phyloP scores from a whole-genome alignment of 2,113 vertebrate species.

The Gobiocypris rarus region DNA sequence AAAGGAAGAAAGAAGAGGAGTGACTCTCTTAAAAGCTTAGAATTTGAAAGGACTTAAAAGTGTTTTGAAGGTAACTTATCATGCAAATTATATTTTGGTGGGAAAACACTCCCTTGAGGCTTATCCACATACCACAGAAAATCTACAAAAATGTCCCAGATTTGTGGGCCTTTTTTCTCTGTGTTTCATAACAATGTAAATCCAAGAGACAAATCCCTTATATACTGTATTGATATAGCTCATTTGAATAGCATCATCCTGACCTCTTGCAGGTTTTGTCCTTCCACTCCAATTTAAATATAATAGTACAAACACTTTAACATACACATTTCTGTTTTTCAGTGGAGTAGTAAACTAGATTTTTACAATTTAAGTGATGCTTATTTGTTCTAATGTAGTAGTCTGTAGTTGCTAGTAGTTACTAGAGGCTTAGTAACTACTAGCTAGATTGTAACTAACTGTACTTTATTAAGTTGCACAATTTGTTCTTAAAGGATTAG shows the following conservation, averaged over 20 bases:
- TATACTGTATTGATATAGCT: background rate
- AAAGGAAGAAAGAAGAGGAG: slow-evolving; percentile 4
- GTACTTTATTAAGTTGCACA: too few relatives aligned
- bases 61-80: slow-evolving; percentile 6
- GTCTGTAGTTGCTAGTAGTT: too few relatives aligned
- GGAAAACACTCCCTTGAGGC: background rate
- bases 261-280: background rate
- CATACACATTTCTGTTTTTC: background rate
- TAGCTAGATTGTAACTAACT: too few relatives aligned
- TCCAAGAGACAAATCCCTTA: background rate
- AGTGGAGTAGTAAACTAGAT: too few relatives aligned
- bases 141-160: background rate
- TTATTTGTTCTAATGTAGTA: background rate
- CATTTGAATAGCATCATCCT: background rate
- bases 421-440: too few relatives aligned
- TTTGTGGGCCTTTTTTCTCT: background rate
- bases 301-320: background rate
- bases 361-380: background rate
- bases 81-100: background rate
- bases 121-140: background rate
- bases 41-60: slow-evolving; percentile 19
- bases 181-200: background rate
- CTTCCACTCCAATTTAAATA: background rate
- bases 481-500: too few relatives aligned
- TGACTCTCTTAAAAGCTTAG: slow-evolving; percentile 1